Base-by-base conservation (phyloP, 2,797 vertebrate genomes). In the Pachyuromys duprasi region DNA sequence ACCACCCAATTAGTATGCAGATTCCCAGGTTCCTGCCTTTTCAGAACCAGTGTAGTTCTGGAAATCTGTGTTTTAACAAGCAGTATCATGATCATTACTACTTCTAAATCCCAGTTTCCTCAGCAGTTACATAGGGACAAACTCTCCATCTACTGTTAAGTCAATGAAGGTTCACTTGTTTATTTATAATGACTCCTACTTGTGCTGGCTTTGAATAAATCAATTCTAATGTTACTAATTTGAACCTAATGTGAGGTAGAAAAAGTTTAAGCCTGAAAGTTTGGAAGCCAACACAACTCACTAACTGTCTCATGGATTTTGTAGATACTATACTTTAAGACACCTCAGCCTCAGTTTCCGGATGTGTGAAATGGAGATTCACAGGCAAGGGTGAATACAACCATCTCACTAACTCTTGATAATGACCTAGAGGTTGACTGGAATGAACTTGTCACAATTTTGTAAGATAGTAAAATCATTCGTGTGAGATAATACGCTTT, bases 281-380 rank as follows among this genome's bases (percentile, higher is more conserved):
- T 3, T 9, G 86, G 24, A 15, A 17, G 82, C 42, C 42, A 22
- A 0, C 7, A 8, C 45, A 15, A 89, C 26, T 9, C 53, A 14
- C 31, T 60, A 18, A 18, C 13, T n/a, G 7, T 74, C 17, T 60
- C 5, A 1, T 57, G 42, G 45, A 17, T 62, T 36, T 67, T 62
- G 24, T 67, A 42, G 0, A 1, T 49, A 2, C 15, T 3, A 36
- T 20, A 7, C 0, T 0, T 75, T 28, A 20, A 42, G 2, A 24
- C 72, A 22, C 79, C n/a, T 67, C n/a, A 33, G n/a, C 15, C 55
- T 91, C 31, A 17, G 33, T 75, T 36, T 86, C 24, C 65, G 67
- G 13, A 33, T 53, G 3, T n/a, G 49, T 42, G 5, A 86, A 79
- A 36, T 45, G 3, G 49, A 2, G 2, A 0, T 5, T 8, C 15